Conservation (phyloP, 2,888 invertebrate genomes). For the Lycocerus yunnanus region DNA sequence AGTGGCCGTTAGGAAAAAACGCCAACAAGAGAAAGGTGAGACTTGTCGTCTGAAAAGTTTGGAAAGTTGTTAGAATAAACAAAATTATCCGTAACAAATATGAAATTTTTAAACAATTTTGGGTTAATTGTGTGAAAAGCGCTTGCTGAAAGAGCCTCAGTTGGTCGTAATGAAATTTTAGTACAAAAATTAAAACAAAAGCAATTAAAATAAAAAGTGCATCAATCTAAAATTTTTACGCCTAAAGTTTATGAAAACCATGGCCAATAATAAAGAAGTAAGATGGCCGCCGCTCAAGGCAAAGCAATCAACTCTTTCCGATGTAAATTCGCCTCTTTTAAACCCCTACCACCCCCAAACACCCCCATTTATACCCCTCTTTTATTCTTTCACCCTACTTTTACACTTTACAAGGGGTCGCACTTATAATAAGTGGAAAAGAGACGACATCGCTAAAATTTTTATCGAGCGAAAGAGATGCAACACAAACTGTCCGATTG, state of each 20-base stretch:
- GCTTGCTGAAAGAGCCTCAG: background rate
- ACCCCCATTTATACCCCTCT: constrained; percentile 53
- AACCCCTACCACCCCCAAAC: constrained; percentile 47
- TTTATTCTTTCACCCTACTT: constrained; percentile 57
- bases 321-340: constrained; percentile 53
- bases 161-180: background rate
- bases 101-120: background rate
- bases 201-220: constrained; percentile 2
- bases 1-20: background rate
- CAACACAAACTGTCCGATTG: constrained; percentile 34
- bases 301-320: constrained; percentile 57
- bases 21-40: no score
- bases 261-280: constrained; percentile 54
- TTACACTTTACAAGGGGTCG: constrained; percentile 49
- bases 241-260: constrained; percentile 41
- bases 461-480: constrained; percentile 31
- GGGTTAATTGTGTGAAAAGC: background rate
- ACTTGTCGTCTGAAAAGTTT: background rate
- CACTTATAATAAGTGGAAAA: constrained; percentile 33
- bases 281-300: constrained; percentile 53
- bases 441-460: constrained; percentile 13
- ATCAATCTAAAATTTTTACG: constrained; percentile 31
- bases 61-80: background rate
- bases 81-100: background rate
- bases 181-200: constrained; percentile 1